Conservation (phyloP, 2,888 invertebrate species). For the Lottia gigantea region DNA sequence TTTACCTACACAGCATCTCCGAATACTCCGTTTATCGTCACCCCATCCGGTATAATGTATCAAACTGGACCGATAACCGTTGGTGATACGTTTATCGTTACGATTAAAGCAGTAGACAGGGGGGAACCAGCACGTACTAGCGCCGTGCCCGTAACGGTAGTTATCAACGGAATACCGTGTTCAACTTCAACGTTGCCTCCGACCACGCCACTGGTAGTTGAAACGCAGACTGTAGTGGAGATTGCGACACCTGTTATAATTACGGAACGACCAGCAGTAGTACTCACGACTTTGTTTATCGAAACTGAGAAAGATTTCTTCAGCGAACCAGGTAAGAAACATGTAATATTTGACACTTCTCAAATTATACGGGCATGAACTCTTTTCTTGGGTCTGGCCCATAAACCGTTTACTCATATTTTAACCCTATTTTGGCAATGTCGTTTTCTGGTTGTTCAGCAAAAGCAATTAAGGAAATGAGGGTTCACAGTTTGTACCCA, state of each 20-base stretch:
- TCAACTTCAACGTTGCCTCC: background rate
- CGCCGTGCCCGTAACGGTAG: background rate
- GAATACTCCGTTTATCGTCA: constrained; percentile 3
- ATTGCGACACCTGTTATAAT: no score
- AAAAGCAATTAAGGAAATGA: no score
- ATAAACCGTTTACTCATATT: no score
- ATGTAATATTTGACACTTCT: no score
- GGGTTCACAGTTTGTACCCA: no score
- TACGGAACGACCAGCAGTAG: no score
- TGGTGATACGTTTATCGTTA: background rate
- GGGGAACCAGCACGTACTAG: background rate
- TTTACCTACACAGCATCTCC: background rate
- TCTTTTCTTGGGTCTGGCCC: no score
- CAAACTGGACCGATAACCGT: constrained; percentile 3
- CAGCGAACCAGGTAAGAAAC: background rate
- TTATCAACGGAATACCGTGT: background rate
- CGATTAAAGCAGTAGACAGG: constrained; percentile 10
- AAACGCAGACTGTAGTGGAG: no score
- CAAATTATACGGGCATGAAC: no score
- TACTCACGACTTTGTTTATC: no score
- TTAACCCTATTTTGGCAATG: no score
- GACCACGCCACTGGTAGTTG: background rate
- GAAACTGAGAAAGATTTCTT: background rate
- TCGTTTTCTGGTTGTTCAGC: no score
- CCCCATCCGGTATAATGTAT: constrained; percentile 8